phyloP scores from a whole-genome alignment of 2,113 vertebrate genomes.

The Charadrius vociferus region DNA sequence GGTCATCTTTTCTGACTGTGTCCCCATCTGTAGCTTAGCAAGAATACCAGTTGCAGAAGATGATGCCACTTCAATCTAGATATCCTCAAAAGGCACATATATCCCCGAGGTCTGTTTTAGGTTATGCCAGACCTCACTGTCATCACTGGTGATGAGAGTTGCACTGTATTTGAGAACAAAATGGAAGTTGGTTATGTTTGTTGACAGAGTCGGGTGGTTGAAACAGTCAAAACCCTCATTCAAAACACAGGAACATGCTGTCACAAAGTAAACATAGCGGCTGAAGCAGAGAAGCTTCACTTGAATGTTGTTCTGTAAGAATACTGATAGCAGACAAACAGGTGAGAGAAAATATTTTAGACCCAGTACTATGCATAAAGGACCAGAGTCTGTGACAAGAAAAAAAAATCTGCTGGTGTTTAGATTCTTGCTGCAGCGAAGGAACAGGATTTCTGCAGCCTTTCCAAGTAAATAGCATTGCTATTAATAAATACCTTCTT shows the following conservation, averaged over 20 bases:
- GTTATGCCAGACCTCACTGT: background rate
- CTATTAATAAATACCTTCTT: background rate
- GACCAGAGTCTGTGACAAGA: background rate
- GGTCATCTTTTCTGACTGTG: background rate
- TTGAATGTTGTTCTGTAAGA: background rate
- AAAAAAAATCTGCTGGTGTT: background rate
- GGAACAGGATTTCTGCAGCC: background rate
- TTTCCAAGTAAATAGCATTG: background rate
- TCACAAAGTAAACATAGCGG: background rate
- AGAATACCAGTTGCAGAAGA: background rate
- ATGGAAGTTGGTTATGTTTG: background rate
- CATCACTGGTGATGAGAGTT: background rate
- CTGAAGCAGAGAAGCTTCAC: background rate
- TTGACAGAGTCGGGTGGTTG: background rate
- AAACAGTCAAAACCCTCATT: background rate
- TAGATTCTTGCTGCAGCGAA: background rate
- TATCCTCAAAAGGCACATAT: background rate
- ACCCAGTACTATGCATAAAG: background rate
- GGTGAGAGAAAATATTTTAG: background rate
- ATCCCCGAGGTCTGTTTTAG: background rate
- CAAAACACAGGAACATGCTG: background rate
- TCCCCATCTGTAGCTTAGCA: background rate
- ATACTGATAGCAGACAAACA: background rate
- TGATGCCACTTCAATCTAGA: fast-evolving
- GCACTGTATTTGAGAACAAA: background rate